Base-by-base conservation (phyloP, 2,888 invertebrate genomes). In the Caenorhabditis sp. region DNA sequence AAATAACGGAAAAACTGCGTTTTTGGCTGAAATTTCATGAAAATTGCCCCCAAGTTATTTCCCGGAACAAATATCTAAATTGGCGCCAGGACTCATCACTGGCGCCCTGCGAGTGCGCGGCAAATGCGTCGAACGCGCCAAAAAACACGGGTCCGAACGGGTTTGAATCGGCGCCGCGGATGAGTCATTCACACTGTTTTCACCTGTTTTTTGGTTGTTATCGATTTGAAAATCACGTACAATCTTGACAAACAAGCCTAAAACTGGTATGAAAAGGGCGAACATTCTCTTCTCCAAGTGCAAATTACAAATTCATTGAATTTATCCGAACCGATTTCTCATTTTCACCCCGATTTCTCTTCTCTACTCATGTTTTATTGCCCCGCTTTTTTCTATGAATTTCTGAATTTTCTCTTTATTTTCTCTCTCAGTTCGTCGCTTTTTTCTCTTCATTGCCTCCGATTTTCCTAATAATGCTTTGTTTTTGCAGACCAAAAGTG, bases 401-500 rank as follows among this genome's bases (percentile, higher is more conserved):
- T 61, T 67, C 18, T 44, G 53, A 71, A 47, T 44, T 74, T 35
- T 35, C 18, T 9, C 22, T 22, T 13, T 20, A 18, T 18, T 69
- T 56, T 53, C 44, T 47, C 60, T 50, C 28, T 47, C 50, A n/a
- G 32, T 32, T 32, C 9, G 4, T 40, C 51, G 26, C 28, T 60
- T 40, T 44, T 26, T 40, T 28, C 47, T 22, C 20, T 24, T 26
- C 35, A 22, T 20, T 51, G 15, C 55, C 5, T 26, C 24, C 15
- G 26, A 68, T 67, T 67, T 67, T 22, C 13, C 26, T 18, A 56
- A n/a, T n/a, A n/a, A n/a, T n/a, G n/a, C n/a, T n/a, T n/a, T n/a
- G n/a, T n/a, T n/a, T 58, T 62, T 76, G 32, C 78, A 72, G 72
- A 72, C 65, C 47, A 67, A 64, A 76, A 67, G 76, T 61, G 76